Evolutionary conservation across 1,140 invertebrate species (phyloP).

Genomic region (Polypedilum pembai): DNA sequence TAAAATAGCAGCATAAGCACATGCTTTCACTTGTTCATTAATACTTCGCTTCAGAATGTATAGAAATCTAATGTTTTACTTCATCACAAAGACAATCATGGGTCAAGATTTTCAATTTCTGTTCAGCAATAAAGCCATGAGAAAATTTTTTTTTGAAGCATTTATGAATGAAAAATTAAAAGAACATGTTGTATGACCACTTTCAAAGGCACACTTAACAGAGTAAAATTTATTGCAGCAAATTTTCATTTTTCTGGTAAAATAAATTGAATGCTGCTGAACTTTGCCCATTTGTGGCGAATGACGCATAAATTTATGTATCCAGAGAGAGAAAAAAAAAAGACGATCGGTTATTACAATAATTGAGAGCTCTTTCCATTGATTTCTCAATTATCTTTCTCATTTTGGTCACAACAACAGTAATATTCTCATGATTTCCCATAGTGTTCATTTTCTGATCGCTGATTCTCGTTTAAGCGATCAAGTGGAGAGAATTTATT

Average conservation of each 20-base stretch:
- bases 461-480: not conserved
- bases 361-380: not conserved
- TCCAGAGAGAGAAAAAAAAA: not conserved
- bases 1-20: not conserved
- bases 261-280: not conserved
- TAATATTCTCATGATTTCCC: not conserved
- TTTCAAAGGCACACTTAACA: not conserved
- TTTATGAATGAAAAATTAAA: conserved; percentile 18
- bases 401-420: not conserved
- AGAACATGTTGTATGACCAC: not conserved
- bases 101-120: not conserved
- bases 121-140: not conserved
- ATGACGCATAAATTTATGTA: not conserved
- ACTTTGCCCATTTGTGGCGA: not conserved
- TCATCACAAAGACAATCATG: not conserved
- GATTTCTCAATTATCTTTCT: conserved; percentile 13
- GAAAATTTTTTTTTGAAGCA: not conserved
- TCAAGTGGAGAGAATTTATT: not conserved
- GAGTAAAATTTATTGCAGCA: not conserved
- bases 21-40: no score
- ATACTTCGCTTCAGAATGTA: no score
- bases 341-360: not conserved
- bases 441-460: not conserved
- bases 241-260: no score
- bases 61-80: no score